phyloP scores from a whole-genome alignment of 2,888 invertebrate species.

The Orthosia gracilis region DNA sequence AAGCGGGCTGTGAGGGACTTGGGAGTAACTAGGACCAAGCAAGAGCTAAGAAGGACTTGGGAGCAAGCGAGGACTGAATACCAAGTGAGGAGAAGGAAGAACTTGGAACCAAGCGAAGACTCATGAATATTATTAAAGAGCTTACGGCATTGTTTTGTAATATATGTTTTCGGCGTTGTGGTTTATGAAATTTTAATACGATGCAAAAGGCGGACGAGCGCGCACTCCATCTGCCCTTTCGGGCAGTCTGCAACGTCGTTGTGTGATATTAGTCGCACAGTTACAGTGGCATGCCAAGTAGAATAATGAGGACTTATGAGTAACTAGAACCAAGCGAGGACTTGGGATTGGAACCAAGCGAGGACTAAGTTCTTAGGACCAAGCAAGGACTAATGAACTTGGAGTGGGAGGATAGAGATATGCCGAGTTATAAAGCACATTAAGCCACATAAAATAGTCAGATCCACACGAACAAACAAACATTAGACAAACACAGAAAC shows the following conservation, averaged over 20 bases:
- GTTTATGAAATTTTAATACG: too few species aligned
- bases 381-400: not conserved
- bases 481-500: not conserved
- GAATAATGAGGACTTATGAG: too few species aligned
- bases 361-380: too few species aligned
- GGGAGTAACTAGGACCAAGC: not conserved
- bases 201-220: constrained; percentile 43
- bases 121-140: constrained; percentile 2
- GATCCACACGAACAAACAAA: not conserved
- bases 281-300: constrained; percentile 23
- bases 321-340: not conserved
- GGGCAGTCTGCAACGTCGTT: constrained; percentile 48
- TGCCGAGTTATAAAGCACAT: constrained; percentile 1
- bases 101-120: not conserved
- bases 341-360: not conserved
- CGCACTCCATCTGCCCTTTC: constrained; percentile 50
- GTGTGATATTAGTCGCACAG: constrained; percentile 51
- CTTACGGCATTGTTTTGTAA: constrained; percentile 49
- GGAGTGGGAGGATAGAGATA: not conserved
- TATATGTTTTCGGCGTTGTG: too few species aligned
- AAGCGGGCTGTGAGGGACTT: not conserved
- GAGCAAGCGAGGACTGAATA: not conserved
- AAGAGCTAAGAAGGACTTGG: not conserved
- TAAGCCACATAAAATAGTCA: not conserved
- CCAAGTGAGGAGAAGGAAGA: not conserved